Evolutionary conservation across 2,113 vertebrate species (phyloP).

Genomic region (Cebidichthys violaceus): DNA sequence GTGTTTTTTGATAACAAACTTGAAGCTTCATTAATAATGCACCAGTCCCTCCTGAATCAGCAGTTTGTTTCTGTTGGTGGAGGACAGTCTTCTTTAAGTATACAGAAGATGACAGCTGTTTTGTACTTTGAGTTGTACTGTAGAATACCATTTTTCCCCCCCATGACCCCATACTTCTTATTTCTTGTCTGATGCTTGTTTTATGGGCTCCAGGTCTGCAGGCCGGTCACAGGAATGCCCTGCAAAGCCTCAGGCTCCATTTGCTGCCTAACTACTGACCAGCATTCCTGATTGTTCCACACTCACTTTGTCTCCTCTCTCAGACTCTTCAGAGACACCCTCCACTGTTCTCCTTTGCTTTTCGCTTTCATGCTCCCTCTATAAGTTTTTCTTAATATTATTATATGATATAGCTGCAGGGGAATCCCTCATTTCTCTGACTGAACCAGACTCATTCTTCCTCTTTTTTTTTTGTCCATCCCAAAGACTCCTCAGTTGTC

Average conservation of each 20-base stretch:
- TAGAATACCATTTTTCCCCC: not conserved
- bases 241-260: not conserved
- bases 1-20: not conserved
- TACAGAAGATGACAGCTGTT: not conserved
- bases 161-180: not conserved
- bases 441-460: not conserved
- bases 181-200: not conserved
- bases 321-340: not conserved
- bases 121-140: not conserved
- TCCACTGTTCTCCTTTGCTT: not conserved
- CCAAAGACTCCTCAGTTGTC: not conserved
- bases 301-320: not conserved
- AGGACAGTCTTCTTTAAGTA: not conserved
- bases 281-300: not conserved
- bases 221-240: not conserved
- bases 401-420: not conserved
- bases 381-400: not conserved
- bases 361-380: not conserved
- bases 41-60: not conserved
- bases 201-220: constrained; percentile 1
- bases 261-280: not conserved
- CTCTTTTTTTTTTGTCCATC: not conserved
- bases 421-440: not conserved
- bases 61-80: not conserved
- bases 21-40: not conserved